Percentiles rank a stretch among this genome's conserved stretches.
Conservation (phyloP, 92 coral and sea anemone species). For the Palythoa grandis region DNA sequence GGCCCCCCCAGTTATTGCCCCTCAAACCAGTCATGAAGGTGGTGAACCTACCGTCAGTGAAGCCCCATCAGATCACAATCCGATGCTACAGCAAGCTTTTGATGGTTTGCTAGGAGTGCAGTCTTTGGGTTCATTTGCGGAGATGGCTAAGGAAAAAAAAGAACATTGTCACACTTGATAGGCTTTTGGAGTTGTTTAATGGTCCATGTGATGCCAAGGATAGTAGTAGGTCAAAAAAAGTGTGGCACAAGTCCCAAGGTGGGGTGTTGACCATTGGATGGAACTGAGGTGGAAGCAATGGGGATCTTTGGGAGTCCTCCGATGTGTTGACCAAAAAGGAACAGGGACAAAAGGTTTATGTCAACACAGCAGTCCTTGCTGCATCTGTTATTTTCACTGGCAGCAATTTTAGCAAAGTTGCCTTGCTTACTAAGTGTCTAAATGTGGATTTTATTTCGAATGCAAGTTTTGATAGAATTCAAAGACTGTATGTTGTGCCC, state of each 20-base stretch:
- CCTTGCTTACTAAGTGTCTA: slow-evolving; percentile 24
- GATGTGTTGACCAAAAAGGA: slow-evolving; percentile 47
- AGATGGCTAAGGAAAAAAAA: slow-evolving; percentile 42
- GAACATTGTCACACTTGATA: slow-evolving; percentile 25
- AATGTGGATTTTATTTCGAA: slow-evolving; percentile 14
- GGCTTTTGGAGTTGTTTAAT: slow-evolving; percentile 38
- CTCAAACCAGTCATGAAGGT: not conserved
- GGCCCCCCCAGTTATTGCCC: slow-evolving; percentile 32
- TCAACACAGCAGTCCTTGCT: slow-evolving; percentile 50
- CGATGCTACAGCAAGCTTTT: slow-evolving; percentile 40
- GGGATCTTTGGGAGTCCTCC: slow-evolving; percentile 48
- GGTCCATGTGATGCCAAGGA: slow-evolving; percentile 31
- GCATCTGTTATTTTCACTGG: slow-evolving; percentile 50
- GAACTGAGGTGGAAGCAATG: slow-evolving; percentile 54
- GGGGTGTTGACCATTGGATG: slow-evolving; percentile 40
- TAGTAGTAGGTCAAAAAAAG: slow-evolving; percentile 31
- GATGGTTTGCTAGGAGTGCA: slow-evolving; percentile 38
- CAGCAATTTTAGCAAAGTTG: slow-evolving; percentile 45
- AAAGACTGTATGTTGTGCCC: slow-evolving; percentile 33
- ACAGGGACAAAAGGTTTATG: slow-evolving; percentile 46
- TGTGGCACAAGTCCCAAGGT: slow-evolving; percentile 47
- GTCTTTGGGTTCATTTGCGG: slow-evolving; percentile 38
- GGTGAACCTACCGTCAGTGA: slow-evolving; percentile 5
- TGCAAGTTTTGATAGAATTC: slow-evolving; percentile 34
- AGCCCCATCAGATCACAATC: slow-evolving; percentile 21